These are phyloP conservation scores for Halichondria panicea DNA, from an alignment of 37 sponge, comb jelly and placozoan species.

Conservation along the genomic window DNA sequence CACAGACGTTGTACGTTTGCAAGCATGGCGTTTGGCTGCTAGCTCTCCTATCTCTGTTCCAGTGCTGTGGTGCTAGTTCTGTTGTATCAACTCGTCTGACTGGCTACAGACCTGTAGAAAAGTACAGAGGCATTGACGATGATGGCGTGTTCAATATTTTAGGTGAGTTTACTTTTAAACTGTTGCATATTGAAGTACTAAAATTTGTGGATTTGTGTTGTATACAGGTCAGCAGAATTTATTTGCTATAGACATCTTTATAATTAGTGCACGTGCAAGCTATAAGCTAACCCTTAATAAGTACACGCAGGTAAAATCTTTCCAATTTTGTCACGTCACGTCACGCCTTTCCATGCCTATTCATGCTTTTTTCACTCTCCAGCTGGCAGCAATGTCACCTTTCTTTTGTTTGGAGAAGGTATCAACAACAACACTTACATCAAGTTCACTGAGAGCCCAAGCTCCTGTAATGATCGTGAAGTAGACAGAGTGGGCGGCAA, in stretches of 20 bases:
- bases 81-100: not conserved
- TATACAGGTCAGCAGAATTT: no score
- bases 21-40: no score
- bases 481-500: conserved; percentile 5
- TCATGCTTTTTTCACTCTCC: not conserved
- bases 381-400: conserved; percentile 1
- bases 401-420: conserved; percentile 42
- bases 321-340: not conserved
- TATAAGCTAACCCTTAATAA: no score
- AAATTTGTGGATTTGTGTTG: no score
- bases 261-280: no score
- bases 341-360: not conserved
- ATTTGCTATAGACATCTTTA: no score
- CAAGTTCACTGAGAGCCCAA: conserved; percentile 1
- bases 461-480: not conserved
- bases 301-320: not conserved
- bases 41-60: no score
- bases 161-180: no score
- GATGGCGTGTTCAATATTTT: not conserved
- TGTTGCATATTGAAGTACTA: no score
- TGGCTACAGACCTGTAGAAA: not conserved
- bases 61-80: not conserved
- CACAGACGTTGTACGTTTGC: no score
- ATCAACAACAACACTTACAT: conserved; percentile 30
- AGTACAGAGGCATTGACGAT: not conserved